These are phyloP conservation scores for Echinops telfairi DNA, from an alignment of 2,113 vertebrate species.

Conservation along the genomic window DNA sequence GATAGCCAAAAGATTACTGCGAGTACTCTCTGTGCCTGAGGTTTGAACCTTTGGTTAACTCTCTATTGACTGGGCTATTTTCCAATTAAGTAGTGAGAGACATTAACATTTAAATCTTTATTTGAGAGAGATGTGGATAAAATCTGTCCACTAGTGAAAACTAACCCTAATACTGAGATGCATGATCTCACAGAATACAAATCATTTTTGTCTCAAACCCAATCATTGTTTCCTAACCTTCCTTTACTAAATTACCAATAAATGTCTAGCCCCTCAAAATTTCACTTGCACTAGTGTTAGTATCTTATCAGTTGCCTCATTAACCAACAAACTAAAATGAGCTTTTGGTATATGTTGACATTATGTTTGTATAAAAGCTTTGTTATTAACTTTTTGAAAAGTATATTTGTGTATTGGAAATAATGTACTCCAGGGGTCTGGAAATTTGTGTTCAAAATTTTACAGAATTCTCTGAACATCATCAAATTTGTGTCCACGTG, in stretches of 20 bases:
- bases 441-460: background rate
- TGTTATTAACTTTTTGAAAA: constrained; percentile 7
- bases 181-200: background rate
- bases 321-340: background rate
- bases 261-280: background rate
- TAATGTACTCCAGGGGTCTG: background rate
- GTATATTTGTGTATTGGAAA: background rate
- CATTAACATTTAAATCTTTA: background rate
- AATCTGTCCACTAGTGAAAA: background rate
- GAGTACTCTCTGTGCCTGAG: background rate
- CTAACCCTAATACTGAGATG: background rate
- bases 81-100: background rate
- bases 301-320: background rate
- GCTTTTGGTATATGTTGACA: background rate
- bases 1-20: background rate
- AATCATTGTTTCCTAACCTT: background rate
- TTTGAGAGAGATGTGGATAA: background rate
- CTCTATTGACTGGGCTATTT: background rate
- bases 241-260: background rate
- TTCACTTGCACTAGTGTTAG: background rate
- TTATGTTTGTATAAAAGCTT: background rate
- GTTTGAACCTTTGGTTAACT: background rate
- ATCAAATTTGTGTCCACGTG: background rate
- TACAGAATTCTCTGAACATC: constrained; percentile 12
- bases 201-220: background rate